These are phyloP conservation scores for Diprion similis DNA, from an alignment of 1,140 invertebrate species.

Conservation along the genomic window DNA sequence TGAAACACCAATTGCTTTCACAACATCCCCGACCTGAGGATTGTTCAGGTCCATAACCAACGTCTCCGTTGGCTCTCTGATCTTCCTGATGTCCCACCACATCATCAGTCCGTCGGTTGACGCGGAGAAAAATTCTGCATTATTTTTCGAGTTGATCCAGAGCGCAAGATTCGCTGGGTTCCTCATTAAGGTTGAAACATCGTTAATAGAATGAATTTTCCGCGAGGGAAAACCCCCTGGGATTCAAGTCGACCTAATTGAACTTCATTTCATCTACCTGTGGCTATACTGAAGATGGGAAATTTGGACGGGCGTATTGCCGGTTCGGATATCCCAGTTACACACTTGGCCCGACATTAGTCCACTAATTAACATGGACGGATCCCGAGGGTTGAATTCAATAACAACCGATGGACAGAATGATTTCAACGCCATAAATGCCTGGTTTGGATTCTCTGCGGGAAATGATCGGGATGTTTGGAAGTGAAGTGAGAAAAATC, in stretches of 20 bases:
- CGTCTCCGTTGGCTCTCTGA: conserved; percentile 78
- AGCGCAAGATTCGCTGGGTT: conserved; percentile 74
- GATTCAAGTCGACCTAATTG: background rate
- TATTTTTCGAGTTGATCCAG: conserved; percentile 84
- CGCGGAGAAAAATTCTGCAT: conserved; percentile 85
- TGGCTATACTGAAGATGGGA: conserved; percentile 46
- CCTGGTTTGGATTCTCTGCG: conserved; percentile 85
- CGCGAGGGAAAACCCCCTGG: background rate
- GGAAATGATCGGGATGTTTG: conserved; percentile 22
- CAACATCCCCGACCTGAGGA: conserved; percentile 64
- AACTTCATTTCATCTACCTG: conserved; percentile 30
- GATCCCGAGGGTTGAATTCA: conserved; percentile 91
- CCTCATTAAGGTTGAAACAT: conserved; percentile 63
- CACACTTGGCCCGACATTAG: conserved; percentile 87
- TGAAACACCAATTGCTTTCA: conserved; percentile 78
- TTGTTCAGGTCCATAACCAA: conserved; percentile 82
- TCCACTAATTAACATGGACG: conserved; percentile 84
- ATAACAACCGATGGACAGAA: conserved; percentile 78
- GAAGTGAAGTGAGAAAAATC: conserved; percentile 10
- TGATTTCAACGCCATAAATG: conserved; percentile 77
- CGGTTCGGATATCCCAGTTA: conserved; percentile 80
- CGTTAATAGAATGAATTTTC: conserved; percentile 62
- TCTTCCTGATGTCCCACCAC: conserved; percentile 84
- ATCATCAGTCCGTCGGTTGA: conserved; percentile 83
- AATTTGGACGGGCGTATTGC: conserved; percentile 68